A percentile compares a stretch with the other conserved stretches of the same genome.
Conservation (phyloP, 2,113 vertebrate species). For the Nothocercus julius region DNA sequence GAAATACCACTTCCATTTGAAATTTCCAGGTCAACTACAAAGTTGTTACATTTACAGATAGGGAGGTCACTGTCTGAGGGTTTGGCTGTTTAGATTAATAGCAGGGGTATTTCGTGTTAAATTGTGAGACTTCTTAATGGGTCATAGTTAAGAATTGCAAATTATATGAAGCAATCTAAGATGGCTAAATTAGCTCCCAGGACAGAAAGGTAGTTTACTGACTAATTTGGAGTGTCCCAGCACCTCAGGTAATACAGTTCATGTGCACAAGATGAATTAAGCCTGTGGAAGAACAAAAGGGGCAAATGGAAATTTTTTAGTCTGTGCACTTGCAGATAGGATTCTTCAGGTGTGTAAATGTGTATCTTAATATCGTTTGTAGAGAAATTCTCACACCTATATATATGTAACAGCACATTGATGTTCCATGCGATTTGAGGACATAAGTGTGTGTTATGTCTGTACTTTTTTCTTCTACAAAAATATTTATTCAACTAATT, state of each 20-base stretch:
- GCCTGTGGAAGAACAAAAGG: not conserved
- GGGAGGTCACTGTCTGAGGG: not conserved
- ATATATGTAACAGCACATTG: not conserved
- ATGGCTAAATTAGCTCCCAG: slow-evolving; percentile 39
- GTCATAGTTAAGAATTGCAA: slow-evolving; percentile 48
- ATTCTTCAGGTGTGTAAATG: not conserved
- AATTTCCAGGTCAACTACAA: not conserved
- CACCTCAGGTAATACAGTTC: slow-evolving; percentile 29
- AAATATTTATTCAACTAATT: not conserved
- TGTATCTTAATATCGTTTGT: not conserved
- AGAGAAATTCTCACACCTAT: not conserved
- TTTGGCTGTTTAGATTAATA: slow-evolving; percentile 34
- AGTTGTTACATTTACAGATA: not conserved
- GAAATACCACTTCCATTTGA: not conserved
- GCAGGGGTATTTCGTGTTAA: not conserved
- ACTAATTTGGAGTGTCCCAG: slow-evolving; percentile 24
- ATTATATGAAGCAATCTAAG: slow-evolving; percentile 37
- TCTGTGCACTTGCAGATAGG: not conserved
- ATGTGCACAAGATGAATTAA: not conserved
- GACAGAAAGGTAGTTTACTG: slow-evolving; percentile 50
- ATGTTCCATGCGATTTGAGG: not conserved
- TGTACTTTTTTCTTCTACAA: not conserved
- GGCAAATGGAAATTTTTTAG: not conserved
- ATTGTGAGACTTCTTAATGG: slow-evolving; percentile 40
- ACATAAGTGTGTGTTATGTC: not conserved